These are phyloP conservation scores for Sitta europaea DNA, from an alignment of 2,113 vertebrate genomes.

Conservation along the genomic window DNA sequence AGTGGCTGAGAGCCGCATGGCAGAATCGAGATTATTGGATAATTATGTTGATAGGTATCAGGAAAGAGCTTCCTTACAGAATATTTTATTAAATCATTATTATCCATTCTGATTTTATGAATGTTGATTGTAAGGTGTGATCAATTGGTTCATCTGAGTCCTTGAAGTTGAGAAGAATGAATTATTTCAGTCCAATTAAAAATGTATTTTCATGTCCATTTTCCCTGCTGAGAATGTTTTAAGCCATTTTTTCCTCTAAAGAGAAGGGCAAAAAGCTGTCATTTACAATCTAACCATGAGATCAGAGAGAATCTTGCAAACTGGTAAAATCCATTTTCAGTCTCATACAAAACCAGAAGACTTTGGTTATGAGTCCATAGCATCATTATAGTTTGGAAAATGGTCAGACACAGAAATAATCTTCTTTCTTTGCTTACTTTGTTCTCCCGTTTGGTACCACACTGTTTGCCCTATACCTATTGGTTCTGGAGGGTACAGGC, in stretches of 20 bases:
- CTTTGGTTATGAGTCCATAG: neutral
- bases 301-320: neutral
- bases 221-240: constrained; percentile 10
- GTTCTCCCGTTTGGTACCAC: neutral
- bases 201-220: neutral
- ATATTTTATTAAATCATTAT: neutral
- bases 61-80: neutral
- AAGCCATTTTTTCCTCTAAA: neutral
- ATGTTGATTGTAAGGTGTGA: neutral
- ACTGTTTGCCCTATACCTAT: neutral
- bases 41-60: neutral
- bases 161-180: neutral
- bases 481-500: neutral
- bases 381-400: neutral
- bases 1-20: neutral
- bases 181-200: neutral
- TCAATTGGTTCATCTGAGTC: neutral
- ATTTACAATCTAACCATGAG: neutral
- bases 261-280: neutral
- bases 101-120: neutral
- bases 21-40: neutral
- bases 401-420: neutral
- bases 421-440: neutral
- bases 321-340: neutral
- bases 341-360: neutral